Evolutionary conservation across 2,888 invertebrate species (phyloP).

Genomic region (Drosophila anomalata): DNA sequence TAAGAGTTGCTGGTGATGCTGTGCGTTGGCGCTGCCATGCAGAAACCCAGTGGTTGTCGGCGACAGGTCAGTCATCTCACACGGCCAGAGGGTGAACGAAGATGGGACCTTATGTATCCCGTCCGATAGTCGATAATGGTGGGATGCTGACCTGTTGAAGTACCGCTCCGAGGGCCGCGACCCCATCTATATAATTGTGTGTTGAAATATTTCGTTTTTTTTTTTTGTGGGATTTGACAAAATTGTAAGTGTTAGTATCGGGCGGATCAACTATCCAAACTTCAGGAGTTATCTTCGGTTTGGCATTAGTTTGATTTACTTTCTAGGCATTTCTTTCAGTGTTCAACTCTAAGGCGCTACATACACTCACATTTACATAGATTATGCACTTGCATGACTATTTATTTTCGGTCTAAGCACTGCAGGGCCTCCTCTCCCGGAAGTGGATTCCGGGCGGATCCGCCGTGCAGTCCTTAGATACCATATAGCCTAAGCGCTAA

Average conservation of each 20-base stretch:
- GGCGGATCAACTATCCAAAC: slow-evolving; percentile 13
- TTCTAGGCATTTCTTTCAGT: slow-evolving; percentile 56
- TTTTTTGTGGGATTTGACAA: slow-evolving; percentile 30
- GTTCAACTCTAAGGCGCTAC: slow-evolving; percentile 58
- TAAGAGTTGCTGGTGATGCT: slow-evolving; percentile 68
- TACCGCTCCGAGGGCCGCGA: slow-evolving; percentile 87
- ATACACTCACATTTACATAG: slow-evolving; percentile 49
- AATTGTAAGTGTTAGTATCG: slow-evolving; percentile 30
- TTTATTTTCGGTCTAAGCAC: slow-evolving; percentile 17
- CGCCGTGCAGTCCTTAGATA: slow-evolving; percentile 16
- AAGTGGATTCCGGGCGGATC: not conserved
- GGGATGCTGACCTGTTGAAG: slow-evolving; percentile 84
- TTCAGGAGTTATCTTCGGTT: slow-evolving; percentile 20
- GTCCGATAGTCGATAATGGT: slow-evolving; percentile 84
- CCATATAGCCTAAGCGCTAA: slow-evolving; percentile 42
- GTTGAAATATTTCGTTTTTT: slow-evolving; percentile 5
- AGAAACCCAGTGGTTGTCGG: slow-evolving; percentile 83
- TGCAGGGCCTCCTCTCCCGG: slow-evolving; percentile 9
- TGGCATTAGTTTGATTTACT: slow-evolving; percentile 48
- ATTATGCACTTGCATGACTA: slow-evolving; percentile 42
- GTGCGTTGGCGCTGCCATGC: slow-evolving; percentile 69
- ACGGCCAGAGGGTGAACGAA: slow-evolving; percentile 95
- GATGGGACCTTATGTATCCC: slow-evolving; percentile 93
- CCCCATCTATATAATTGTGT: slow-evolving; percentile 88
- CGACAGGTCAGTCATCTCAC: slow-evolving; percentile 91